A percentile compares a stretch with the other conserved stretches of the same genome.
These are phyloP conservation scores for Catharus bicknelli DNA, from an alignment of 2,113 vertebrate genomes.

Conservation along the genomic window DNA sequence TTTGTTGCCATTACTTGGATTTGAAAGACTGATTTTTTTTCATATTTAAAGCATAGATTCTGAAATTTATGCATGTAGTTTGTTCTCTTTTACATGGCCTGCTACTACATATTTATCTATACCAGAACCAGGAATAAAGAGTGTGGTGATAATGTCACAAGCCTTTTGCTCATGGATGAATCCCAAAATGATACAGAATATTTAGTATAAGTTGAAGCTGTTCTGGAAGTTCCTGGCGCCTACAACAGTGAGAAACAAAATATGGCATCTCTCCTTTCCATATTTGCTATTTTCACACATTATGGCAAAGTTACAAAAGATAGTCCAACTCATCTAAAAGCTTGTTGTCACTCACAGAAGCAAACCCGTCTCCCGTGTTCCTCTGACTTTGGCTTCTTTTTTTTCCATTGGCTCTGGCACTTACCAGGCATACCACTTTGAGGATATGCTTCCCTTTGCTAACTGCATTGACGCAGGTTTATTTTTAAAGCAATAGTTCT, in stretches of 20 bases:
- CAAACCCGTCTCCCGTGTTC: not conserved
- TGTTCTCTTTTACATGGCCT: not conserved
- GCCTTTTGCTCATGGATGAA: conserved; percentile 22
- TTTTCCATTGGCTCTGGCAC: not conserved
- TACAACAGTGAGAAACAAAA: conserved; percentile 27
- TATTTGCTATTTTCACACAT: conserved; percentile 42
- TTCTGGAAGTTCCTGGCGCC: conserved; percentile 44
- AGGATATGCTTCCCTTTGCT: not conserved
- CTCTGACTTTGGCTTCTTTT: not conserved
- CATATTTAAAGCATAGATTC: not conserved
- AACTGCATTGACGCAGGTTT: not conserved
- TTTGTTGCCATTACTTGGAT: not conserved
- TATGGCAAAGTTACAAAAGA: conserved; percentile 36
- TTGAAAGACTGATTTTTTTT: not conserved
- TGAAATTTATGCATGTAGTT: not conserved
- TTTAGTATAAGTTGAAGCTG: conserved; percentile 24
- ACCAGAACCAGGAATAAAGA: conserved; percentile 16
- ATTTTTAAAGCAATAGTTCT: not conserved
- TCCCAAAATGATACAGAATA: conserved; percentile 31
- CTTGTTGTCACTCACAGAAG: conserved; percentile 1
- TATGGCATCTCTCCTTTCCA: conserved; percentile 23
- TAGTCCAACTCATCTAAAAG: not conserved
- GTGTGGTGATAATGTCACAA: conserved; percentile 6
- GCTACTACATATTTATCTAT: not conserved
- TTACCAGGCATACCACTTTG: not conserved